These are phyloP conservation scores for Drosophila hydei DNA, from an alignment of 1,140 invertebrate genomes.

Conservation along the genomic window DNA sequence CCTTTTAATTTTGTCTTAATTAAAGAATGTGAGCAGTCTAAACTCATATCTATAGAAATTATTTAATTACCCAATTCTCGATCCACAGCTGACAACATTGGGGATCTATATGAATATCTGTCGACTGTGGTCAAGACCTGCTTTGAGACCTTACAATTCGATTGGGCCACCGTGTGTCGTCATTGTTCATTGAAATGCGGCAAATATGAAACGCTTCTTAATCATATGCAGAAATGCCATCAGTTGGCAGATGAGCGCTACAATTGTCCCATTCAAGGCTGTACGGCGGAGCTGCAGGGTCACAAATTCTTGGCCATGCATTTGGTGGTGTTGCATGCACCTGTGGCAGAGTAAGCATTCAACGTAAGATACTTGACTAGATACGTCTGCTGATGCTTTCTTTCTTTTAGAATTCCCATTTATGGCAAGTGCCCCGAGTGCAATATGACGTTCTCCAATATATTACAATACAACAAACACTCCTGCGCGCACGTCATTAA, in stretches of 20 bases:
- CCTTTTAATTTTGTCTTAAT: slow-evolving; percentile 63
- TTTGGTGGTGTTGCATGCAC: slow-evolving; percentile 65
- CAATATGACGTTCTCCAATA: slow-evolving; percentile 69
- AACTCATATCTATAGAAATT: not conserved
- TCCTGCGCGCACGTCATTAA: slow-evolving; percentile 72
- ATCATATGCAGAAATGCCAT: slow-evolving; percentile 45
- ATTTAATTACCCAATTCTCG: accelerated
- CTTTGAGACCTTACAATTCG: slow-evolving; percentile 64
- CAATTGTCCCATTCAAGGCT: slow-evolving; percentile 60
- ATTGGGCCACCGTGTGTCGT: slow-evolving; percentile 53
- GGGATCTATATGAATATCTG: slow-evolving; percentile 61
- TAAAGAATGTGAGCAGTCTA: slow-evolving; percentile 50
- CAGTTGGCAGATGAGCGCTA: slow-evolving; percentile 25
- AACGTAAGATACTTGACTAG: no score
- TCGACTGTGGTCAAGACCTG: slow-evolving; percentile 60
- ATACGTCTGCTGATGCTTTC: no score
- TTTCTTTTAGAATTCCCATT: slow-evolving; percentile 57
- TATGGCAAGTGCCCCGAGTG: slow-evolving; percentile 75
- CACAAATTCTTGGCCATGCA: slow-evolving; percentile 61
- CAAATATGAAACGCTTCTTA: slow-evolving; percentile 52
- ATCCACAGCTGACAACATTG: slow-evolving; percentile 51
- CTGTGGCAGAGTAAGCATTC: slow-evolving; percentile 70
- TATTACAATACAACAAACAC: slow-evolving; percentile 75
- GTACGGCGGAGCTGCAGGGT: slow-evolving; percentile 34
- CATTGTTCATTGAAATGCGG: slow-evolving; percentile 54